Conservation (phyloP, 2,797 vertebrate genomes). For the Chrysocyon brachyurus region DNA sequence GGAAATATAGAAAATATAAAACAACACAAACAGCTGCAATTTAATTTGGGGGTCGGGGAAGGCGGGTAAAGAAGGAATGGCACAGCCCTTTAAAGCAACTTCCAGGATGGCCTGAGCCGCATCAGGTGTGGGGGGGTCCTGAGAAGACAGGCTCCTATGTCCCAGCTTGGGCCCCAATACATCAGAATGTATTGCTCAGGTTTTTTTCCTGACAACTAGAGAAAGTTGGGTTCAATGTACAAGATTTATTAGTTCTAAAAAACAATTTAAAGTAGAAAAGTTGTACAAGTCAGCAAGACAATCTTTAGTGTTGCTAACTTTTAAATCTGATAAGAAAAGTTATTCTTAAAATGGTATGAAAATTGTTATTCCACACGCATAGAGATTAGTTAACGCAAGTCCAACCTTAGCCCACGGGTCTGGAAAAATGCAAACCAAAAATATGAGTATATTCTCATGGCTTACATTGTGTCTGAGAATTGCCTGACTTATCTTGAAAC, state of each 20-base stretch:
- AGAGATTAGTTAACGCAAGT: neutral
- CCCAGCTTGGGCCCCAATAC: too few species aligned
- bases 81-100: too few species aligned
- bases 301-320: neutral
- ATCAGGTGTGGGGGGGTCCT: too few species aligned
- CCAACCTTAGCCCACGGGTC: neutral
- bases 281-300: neutral
- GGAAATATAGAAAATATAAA: too few species aligned
- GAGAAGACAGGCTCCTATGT: too few species aligned
- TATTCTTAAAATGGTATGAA: constrained; percentile 14
- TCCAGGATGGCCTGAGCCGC: too few species aligned
- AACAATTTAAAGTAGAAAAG: neutral
- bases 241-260: neutral
- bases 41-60: too few species aligned
- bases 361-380: neutral
- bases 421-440: constrained; percentile 49
- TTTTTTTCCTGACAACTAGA: neutral
- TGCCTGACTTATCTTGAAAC: constrained; percentile 9
- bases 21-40: too few species aligned
- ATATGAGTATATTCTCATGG: neutral
- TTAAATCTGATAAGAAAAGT: neutral
- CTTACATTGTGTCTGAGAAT: constrained; percentile 20
- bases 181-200: neutral
- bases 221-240: neutral
- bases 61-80: too few species aligned